phyloP scores from a whole-genome alignment of 2,113 vertebrate species.

The Heterocephalus glaber region DNA sequence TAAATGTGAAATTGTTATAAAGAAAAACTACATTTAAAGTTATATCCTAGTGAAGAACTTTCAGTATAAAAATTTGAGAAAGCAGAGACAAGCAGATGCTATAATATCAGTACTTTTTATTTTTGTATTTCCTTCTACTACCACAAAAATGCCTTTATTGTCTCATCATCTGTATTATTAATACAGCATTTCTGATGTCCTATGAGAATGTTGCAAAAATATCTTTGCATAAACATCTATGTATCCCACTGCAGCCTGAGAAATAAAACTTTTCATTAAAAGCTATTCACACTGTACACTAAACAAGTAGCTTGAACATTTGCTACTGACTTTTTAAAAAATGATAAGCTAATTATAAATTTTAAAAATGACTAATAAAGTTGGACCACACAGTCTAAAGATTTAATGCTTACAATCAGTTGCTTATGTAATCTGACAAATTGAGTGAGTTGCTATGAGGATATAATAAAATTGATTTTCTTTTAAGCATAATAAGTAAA shows the following conservation, averaged over 20 bases:
- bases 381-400: not conserved
- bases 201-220: not conserved
- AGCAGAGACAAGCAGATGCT: not conserved
- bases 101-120: slow-evolving; percentile 10
- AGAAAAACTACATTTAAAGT: not conserved
- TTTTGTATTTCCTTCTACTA: not conserved
- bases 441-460: not conserved
- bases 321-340: not conserved
- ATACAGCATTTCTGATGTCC: not conserved
- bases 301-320: not conserved
- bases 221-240: not conserved
- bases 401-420: not conserved
- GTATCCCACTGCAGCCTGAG: not conserved
- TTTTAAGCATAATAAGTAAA: not conserved
- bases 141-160: not conserved
- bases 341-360: not conserved
- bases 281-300: not conserved
- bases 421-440: not conserved
- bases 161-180: not conserved
- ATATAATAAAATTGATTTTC: not conserved
- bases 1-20: not conserved
- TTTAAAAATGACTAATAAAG: not conserved
- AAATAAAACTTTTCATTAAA: slow-evolving; percentile 32
- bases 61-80: slow-evolving; percentile 37
- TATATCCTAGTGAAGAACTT: not conserved